A percentile compares a stretch with the other conserved stretches of the same genome.
phyloP scores from a whole-genome alignment of 1,140 invertebrate genomes.

The Lucilia cuprina region DNA sequence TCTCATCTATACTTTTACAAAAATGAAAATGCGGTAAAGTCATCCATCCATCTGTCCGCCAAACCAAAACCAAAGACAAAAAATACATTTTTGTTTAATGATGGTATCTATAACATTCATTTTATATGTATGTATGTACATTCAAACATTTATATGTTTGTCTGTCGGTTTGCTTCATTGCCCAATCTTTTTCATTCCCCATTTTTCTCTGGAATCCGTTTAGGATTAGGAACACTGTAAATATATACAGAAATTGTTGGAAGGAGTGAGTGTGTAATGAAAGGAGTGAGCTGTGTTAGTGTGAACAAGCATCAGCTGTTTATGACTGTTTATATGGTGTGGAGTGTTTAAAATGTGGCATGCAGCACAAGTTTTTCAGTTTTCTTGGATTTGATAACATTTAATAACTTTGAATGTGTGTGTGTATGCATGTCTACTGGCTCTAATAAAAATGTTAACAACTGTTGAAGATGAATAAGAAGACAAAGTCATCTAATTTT shows the following conservation, averaged over 20 bases:
- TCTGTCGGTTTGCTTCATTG: too few species aligned
- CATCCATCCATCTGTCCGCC: neutral
- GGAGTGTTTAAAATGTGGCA: neutral
- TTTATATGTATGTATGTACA: neutral
- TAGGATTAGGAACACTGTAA: neutral
- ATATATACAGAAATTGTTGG: neutral
- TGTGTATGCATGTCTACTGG: neutral
- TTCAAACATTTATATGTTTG: neutral
- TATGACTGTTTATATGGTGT: neutral
- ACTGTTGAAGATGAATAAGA: neutral
- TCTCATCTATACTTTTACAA: neutral
- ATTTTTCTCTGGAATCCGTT: neutral
- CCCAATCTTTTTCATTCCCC: neutral
- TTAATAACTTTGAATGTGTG: neutral
- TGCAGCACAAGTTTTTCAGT: constrained; percentile 2
- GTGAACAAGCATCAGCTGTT: neutral
- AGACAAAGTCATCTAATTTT: neutral
- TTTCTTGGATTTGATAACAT: neutral
- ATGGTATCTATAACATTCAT: neutral
- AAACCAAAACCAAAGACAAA: constrained; percentile 1
- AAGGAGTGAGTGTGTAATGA: neutral
- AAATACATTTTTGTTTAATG: neutral
- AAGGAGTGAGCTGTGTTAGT: neutral
- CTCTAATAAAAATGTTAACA: neutral
- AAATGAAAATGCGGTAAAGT: neutral